These are phyloP conservation scores for Murina feae DNA, from an alignment of 2,113 vertebrate species.

Conservation along the genomic window DNA sequence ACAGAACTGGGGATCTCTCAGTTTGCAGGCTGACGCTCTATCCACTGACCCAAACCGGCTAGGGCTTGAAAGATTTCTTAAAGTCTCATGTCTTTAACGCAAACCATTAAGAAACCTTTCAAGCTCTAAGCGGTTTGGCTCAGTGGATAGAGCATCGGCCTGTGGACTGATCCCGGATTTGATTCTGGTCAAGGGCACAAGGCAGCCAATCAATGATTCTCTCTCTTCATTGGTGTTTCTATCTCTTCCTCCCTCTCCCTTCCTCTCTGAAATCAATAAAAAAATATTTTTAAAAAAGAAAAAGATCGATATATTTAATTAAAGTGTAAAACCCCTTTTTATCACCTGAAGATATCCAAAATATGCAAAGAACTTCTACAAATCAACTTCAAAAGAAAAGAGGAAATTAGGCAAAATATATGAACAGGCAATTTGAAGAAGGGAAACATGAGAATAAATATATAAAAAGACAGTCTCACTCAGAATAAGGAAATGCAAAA, in stretches of 20 bases:
- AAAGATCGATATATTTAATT: not conserved
- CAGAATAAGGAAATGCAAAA: not conserved
- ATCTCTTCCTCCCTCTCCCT: too few species aligned
- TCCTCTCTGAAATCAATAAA: too few species aligned
- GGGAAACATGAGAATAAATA: not conserved
- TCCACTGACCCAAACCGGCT: too few species aligned
- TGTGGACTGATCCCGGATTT: too few species aligned
- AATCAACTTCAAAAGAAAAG: not conserved
- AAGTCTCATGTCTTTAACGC: not conserved
- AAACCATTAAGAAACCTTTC: not conserved
- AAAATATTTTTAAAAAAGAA: not conserved
- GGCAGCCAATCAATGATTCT: too few species aligned
- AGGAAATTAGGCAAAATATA: not conserved
- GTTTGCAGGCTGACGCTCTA: too few species aligned
- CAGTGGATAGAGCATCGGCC: too few species aligned
- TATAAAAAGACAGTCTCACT: not conserved
- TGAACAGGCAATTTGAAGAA: not conserved
- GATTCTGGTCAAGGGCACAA: too few species aligned
- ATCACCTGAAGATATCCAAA: not conserved
- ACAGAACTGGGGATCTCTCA: too few species aligned
- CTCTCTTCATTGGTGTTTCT: too few species aligned
- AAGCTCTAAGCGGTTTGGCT: too few species aligned
- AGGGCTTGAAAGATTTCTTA: not conserved
- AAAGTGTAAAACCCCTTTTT: not conserved
- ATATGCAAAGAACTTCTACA: not conserved